Evolutionary conservation across 2,113 vertebrate species (phyloP), one percentile per base, ranked within the genome.

Genomic region (Leucoraja erinaceus): DNA sequence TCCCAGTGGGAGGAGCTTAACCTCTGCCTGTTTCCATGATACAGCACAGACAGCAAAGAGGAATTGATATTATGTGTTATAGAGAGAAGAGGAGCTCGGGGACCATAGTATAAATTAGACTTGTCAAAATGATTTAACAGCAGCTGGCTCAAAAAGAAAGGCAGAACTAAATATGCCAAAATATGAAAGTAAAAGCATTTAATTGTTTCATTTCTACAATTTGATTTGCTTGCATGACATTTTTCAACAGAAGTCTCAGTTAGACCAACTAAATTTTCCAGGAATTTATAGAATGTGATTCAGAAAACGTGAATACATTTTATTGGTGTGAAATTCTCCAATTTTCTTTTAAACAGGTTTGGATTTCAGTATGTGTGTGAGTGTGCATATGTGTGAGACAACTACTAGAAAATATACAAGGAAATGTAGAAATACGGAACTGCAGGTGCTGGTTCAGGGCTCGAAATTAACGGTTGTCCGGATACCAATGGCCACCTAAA

Each of bases 81-180:
- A 31, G 90, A 61, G 94, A 25, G 54, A 78, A 91, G 84, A 93
- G 79, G 77, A 33, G 66, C 5, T 10, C 75, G 93, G 90, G 93
- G 94, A 91, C 93, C 56, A 33, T 93, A 68, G 93, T 93, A 93
- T 94, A 94, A 94, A 95, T 95, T 93, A 93, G 93, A 95, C 79
- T 94, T 94, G 93, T 95, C 93, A 93, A 93, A 94, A 94, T 94
- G 70, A 93, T 94, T 95, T 95, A 94, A 94, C 20, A 6, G 93
- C 93, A 93, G n/a, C 75, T 81, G 91, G 86, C 94, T 94, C 93
- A 94, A 94, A 90, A 74, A 92, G 5, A 77, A 93, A 76, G 88
- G 93, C 93, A 81, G 74, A 93, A 79, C 93, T 90, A 93, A 94
- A 93, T 81, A 93, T 93, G 91, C 94, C 94, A 94, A 93, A 93